A percentile compares a stretch with the other conserved stretches of the same genome.
Evolutionary conservation across 1,140 invertebrate genomes (phyloP).

Genomic region (Calliphora vicina): DNA sequence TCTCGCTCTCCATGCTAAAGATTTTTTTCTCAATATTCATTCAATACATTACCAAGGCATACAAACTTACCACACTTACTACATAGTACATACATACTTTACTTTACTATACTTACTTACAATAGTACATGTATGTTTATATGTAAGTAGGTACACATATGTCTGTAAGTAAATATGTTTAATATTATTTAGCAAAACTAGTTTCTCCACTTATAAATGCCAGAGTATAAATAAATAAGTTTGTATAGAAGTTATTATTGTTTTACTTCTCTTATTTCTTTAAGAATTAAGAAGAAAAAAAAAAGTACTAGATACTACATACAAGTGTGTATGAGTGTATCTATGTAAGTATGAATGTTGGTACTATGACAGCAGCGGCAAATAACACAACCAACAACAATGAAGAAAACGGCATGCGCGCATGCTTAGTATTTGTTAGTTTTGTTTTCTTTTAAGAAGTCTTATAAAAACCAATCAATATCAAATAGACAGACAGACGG

Average conservation of each 20-base stretch:
- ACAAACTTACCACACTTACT: too few species aligned
- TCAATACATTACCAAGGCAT: neutral
- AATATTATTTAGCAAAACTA: neutral
- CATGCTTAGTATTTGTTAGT: neutral
- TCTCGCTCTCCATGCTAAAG: neutral
- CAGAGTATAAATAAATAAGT: neutral
- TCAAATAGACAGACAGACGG: neutral
- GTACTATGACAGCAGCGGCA: neutral
- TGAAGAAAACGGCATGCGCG: neutral
- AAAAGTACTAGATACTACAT: neutral
- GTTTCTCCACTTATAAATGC: neutral
- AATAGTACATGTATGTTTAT: too few species aligned
- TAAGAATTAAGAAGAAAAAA: too few species aligned
- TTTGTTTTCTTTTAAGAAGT: neutral
- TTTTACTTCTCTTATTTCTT: too few species aligned
- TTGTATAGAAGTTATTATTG: neutral
- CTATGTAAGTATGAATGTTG: neutral
- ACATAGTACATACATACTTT: too few species aligned
- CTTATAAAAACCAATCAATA: slow-evolving; percentile 14
- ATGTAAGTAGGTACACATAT: too few species aligned
- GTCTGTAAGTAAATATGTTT: neutral
- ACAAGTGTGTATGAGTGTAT: neutral
- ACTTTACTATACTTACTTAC: neutral
- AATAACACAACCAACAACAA: too few species aligned
- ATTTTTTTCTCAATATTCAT: neutral